Conservation (phyloP, 1,140 invertebrate species). For the Heliconius congener region DNA sequence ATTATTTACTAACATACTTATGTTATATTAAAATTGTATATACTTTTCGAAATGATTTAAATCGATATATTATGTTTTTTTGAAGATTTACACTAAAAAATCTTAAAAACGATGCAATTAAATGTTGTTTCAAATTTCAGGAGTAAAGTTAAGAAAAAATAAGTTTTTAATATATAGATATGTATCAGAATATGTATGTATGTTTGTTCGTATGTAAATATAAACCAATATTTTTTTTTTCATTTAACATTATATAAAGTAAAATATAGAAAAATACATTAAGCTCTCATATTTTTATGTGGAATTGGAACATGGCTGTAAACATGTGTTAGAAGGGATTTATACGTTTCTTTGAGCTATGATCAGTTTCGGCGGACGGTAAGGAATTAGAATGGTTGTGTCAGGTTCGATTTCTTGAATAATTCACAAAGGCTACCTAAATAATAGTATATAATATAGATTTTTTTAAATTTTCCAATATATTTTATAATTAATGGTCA, state of each 20-base stretch:
- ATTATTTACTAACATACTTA: slow-evolving; percentile 4
- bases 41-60: slow-evolving; percentile 17
- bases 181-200: slow-evolving; percentile 15
- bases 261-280: slow-evolving; percentile 32
- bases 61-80: slow-evolving; percentile 29
- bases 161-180: slow-evolving; percentile 9
- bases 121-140: slow-evolving; percentile 2
- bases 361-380: slow-evolving; percentile 48
- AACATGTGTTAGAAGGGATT: slow-evolving; percentile 17
- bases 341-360: slow-evolving; percentile 32
- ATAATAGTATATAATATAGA: slow-evolving; percentile 41
- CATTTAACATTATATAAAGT: slow-evolving; percentile 20
- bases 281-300: slow-evolving; percentile 26
- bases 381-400: slow-evolving; percentile 40
- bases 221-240: not conserved
- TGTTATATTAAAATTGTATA: slow-evolving; percentile 29
- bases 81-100: slow-evolving; percentile 16
- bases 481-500: not conserved
- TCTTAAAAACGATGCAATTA: slow-evolving; percentile 12
- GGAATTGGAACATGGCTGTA: slow-evolving; percentile 11
- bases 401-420: slow-evolving; percentile 15
- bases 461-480: not conserved
- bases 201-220: slow-evolving; percentile 4
- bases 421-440: slow-evolving; percentile 36
- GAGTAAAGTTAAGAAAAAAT: slow-evolving; percentile 9